Percentiles rank a stretch among this genome's conserved stretches.
Evolutionary conservation across 1,140 invertebrate genomes (phyloP).

Genomic region (Chlorops oryzae): DNA sequence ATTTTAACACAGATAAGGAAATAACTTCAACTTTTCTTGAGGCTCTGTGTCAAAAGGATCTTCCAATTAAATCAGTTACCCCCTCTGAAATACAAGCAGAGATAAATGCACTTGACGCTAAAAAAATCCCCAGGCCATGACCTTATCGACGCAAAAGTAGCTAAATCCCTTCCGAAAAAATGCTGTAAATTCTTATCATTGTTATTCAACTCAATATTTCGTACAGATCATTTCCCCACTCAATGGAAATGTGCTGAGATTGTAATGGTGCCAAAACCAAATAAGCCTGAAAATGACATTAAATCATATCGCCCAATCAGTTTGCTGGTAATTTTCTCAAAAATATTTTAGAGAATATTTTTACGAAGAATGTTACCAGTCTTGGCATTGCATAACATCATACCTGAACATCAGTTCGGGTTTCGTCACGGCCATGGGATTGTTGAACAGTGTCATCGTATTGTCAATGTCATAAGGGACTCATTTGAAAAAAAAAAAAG

Average conservation of each 20-base stretch:
- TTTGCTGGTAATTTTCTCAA: constrained; percentile 6
- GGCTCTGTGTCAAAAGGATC: constrained; percentile 3
- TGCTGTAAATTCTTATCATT: neutral
- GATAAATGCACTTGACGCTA: constrained; percentile 15
- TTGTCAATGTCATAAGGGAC: neutral
- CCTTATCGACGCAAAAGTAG: constrained; percentile 11
- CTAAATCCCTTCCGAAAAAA: constrained; percentile 16
- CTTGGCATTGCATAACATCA: neutral
- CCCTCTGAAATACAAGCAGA: constrained; percentile 15
- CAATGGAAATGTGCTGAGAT: constrained; percentile 6
- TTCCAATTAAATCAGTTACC: constrained; percentile 4
- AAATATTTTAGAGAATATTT: constrained; percentile 7
- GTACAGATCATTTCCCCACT: constrained; percentile 2
- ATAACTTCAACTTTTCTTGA: constrained; percentile 8
- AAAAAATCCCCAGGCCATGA: constrained; percentile 22
- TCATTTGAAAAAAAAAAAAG: neutral
- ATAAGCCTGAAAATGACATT: neutral
- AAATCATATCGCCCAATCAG: constrained; percentile 6
- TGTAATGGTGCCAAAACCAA: neutral
- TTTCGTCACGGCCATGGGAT: neutral
- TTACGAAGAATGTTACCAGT: constrained; percentile 4
- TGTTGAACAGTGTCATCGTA: neutral
- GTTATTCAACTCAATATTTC: constrained; percentile 5
- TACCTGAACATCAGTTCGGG: no score
- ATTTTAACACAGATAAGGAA: neutral